These are phyloP conservation scores for Enteromius viviparus DNA, from an alignment of 2,797 vertebrate species.

Conservation along the genomic window DNA sequence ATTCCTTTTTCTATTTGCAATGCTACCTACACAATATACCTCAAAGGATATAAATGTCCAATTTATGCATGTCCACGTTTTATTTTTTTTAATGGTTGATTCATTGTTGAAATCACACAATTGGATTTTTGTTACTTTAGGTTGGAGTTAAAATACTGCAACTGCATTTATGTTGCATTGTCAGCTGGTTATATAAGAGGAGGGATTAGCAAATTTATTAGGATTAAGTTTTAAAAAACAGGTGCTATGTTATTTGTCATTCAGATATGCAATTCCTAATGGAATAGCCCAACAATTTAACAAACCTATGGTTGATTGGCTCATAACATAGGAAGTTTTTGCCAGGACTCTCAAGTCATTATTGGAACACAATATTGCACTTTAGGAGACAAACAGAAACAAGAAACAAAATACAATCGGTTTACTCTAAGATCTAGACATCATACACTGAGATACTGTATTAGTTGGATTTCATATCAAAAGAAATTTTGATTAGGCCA, in stretches of 20 bases:
- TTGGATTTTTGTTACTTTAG: background rate
- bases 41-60: slow-evolving; percentile 6
- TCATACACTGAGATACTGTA: slow-evolving; percentile 47
- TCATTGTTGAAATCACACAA: background rate
- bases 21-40: background rate
- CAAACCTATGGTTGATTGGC: slow-evolving; percentile 56
- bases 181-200: slow-evolving; percentile 12
- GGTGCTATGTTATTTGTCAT: slow-evolving; percentile 38
- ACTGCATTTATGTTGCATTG: slow-evolving; percentile 35
- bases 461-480: slow-evolving; percentile 41
- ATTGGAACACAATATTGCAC: slow-evolving; percentile 75
- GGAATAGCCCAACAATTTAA: slow-evolving; percentile 57
- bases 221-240: background rate
- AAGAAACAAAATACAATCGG: slow-evolving; percentile 60
- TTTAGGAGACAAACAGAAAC: slow-evolving; percentile 67
- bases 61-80: background rate
- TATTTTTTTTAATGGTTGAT: background rate
- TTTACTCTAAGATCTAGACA: slow-evolving; percentile 58
- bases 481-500: slow-evolving; percentile 21
- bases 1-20: background rate
- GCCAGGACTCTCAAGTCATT: slow-evolving; percentile 71
- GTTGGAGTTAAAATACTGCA: slow-evolving; percentile 10
- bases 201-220: slow-evolving; percentile 17
- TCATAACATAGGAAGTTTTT: slow-evolving; percentile 59
- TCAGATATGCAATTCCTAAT: slow-evolving; percentile 50